phyloP scores from a whole-genome alignment of 2,888 invertebrate genomes.

The Embidobia sp. region DNA sequence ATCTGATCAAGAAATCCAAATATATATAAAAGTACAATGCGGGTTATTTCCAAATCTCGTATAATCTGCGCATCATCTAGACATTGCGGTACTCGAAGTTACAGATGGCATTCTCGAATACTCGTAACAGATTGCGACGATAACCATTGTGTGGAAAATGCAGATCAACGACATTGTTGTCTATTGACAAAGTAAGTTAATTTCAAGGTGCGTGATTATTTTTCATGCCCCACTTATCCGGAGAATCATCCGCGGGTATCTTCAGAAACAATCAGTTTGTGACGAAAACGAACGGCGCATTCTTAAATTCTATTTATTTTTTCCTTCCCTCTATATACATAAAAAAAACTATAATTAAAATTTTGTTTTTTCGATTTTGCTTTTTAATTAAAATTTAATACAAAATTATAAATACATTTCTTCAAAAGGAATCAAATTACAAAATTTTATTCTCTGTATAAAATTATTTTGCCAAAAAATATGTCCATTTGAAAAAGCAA shows the following conservation, averaged over 20 bases:
- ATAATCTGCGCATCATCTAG: conserved; percentile 43
- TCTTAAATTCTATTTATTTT: conserved; percentile 42
- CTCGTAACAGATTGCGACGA: conserved; percentile 42
- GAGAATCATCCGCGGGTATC: conserved; percentile 38
- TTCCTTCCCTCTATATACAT: too few relatives aligned
- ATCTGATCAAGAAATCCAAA: conserved; percentile 1
- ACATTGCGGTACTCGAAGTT: conserved; percentile 33
- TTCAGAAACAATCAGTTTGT: conserved; percentile 41
- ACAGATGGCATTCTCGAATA: conserved; percentile 38
- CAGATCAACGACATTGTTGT: conserved; percentile 52
- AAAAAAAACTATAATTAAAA: too few relatives aligned
- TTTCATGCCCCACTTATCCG: conserved; percentile 59
- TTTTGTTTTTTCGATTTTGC: too few relatives aligned
- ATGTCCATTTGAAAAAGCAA: too few relatives aligned
- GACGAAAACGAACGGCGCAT: conserved; percentile 49
- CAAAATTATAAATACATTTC: too few relatives aligned
- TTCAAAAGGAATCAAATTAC: too few relatives aligned
- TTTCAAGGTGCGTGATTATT: conserved; percentile 54
- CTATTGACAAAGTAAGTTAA: conserved; percentile 59
- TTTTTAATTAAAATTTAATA: too few relatives aligned
- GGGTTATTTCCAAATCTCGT: conserved; percentile 34
- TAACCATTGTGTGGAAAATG: conserved; percentile 51
- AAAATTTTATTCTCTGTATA: too few relatives aligned
- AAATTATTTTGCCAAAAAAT: too few relatives aligned
- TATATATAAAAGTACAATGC: conserved; percentile 40